Base-by-base conservation (phyloP, 2,888 invertebrate species). In the Hydrotaea diabolus region DNA sequence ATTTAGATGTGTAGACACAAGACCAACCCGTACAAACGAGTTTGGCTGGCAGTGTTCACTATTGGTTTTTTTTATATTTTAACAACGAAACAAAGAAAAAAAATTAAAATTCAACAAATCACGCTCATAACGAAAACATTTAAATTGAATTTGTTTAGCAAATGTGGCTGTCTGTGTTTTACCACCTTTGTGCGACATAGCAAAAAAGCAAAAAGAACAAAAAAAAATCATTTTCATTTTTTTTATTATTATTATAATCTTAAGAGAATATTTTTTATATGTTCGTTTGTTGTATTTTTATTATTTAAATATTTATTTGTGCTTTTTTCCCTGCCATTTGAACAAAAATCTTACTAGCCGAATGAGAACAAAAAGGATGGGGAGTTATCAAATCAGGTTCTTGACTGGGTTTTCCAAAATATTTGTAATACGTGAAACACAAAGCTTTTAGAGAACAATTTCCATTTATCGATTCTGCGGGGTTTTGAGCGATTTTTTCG, bases 1-100 rank as follows among this genome's bases (percentile, higher is more conserved):
- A 90, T 82, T 90, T 91, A 88, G 88, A 77, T 36, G 85, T 85
- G 59, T 85, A 85, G 79, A 82, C n/a, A 59, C 39, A 46, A 9
- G 36, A 23, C 49, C 26, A 55, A 39, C 15, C 4, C 11, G 19
- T 23, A n/a, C 49, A 39, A 83, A 72, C 53, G 19, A 72, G 13
- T 57, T 43, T 36, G 55, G 23, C 43, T 36, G 55, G 23, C 23
- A 71, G 53, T 53, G 49, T 71, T 53, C 49, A 71, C 26, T 31
- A 23, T 23, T 26, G 4, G 23, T 71, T 53, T 71, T 53, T n/a
- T n/a, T n/a, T n/a, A n/a, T n/a, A n/a, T n/a, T n/a, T n/a, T n/a
- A n/a, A n/a, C n/a, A n/a, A n/a, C 49, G 66, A 49, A 77, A 5
- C 3, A 36, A 73, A 64, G n/a, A 55, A 57, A 39, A 2, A 31